phyloP scores from a whole-genome alignment of 1,140 invertebrate genomes.

The Conopomorpha cramerella region DNA sequence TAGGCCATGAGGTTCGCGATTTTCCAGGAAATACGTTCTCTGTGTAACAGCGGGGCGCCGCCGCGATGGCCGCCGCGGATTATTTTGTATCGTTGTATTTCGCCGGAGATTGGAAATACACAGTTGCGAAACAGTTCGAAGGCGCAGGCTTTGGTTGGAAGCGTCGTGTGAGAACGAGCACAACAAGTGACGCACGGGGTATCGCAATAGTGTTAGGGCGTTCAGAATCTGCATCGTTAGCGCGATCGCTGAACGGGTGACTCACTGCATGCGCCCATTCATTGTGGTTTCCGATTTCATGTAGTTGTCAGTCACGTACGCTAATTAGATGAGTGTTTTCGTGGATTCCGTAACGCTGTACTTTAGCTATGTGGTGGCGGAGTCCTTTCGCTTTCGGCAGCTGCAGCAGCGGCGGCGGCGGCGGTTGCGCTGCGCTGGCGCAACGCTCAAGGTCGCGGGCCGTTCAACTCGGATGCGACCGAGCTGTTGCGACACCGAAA shows the following conservation, averaged over 20 bases:
- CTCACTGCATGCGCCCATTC: too few species aligned
- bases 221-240: too few species aligned
- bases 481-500: slow-evolving; percentile 48
- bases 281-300: slow-evolving; percentile 12
- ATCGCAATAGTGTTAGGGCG: slow-evolving; percentile 5
- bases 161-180: slow-evolving; percentile 19
- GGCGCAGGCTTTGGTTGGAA: too few species aligned
- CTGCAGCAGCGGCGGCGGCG: slow-evolving; percentile 25
- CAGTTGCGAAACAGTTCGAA: slow-evolving; percentile 22
- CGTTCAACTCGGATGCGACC: slow-evolving; percentile 58
- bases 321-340: not conserved
- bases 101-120: too few species aligned
- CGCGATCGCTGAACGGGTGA: too few species aligned
- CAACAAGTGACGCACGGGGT: slow-evolving; percentile 24
- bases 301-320: slow-evolving; percentile 32
- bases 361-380: slow-evolving; percentile 19
- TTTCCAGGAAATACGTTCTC: slow-evolving; percentile 6
- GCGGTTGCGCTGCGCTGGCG: slow-evolving; percentile 15
- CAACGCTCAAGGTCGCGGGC: slow-evolving; percentile 46
- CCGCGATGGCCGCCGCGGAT: slow-evolving; percentile 11
- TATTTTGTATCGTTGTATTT: too few species aligned
- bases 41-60: too few species aligned
- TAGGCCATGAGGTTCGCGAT: too few species aligned
- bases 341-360: slow-evolving; percentile 8
- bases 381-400: slow-evolving; percentile 51